Conservation (phyloP, 1,140 invertebrate genomes). For the Drosophila sp. region DNA sequence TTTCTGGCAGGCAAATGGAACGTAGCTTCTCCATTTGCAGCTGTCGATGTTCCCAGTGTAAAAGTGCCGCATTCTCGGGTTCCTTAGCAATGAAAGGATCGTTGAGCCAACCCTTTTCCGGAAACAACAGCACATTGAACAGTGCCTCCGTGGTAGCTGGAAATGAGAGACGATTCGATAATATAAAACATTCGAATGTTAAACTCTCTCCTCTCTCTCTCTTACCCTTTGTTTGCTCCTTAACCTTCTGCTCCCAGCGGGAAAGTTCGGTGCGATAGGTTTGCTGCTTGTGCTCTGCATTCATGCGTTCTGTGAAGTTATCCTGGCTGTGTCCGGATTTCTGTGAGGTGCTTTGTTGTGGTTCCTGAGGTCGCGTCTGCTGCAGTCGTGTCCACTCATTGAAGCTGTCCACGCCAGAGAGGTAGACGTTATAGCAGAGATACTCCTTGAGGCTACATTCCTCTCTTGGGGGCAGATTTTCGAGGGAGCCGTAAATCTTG, state of each 20-base stretch:
- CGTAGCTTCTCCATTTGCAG: constrained; percentile 91
- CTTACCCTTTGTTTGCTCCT: constrained; percentile 87
- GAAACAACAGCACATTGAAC: constrained; percentile 95
- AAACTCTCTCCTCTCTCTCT: constrained; percentile 85
- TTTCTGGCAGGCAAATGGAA: constrained; percentile 93
- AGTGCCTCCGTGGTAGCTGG: constrained; percentile 91
- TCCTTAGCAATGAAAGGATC: constrained; percentile 86
- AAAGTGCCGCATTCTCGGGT: constrained; percentile 52
- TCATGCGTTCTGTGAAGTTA: constrained; percentile 94
- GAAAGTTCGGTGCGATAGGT: constrained; percentile 91
- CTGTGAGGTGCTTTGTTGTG: constrained; percentile 84
- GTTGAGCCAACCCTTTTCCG: constrained; percentile 94
- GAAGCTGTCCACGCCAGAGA: constrained; percentile 94
- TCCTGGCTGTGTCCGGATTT: constrained; percentile 84
- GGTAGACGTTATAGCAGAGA: constrained; percentile 91
- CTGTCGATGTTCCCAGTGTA: constrained; percentile 80
- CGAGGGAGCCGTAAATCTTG: constrained; percentile 86
- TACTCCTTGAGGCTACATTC: constrained; percentile 89
- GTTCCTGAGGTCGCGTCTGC: constrained; percentile 90
- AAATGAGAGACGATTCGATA: constrained; percentile 26
- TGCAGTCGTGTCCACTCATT: constrained; percentile 94
- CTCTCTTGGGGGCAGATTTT: constrained; percentile 85
- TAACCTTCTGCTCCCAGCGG: constrained; percentile 90
- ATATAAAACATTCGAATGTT: constrained; percentile 38
- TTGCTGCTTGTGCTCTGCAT: constrained; percentile 92